These are phyloP conservation scores for Morinoia aosen DNA, from an alignment of 2,888 invertebrate species.

Conservation along the genomic window DNA sequence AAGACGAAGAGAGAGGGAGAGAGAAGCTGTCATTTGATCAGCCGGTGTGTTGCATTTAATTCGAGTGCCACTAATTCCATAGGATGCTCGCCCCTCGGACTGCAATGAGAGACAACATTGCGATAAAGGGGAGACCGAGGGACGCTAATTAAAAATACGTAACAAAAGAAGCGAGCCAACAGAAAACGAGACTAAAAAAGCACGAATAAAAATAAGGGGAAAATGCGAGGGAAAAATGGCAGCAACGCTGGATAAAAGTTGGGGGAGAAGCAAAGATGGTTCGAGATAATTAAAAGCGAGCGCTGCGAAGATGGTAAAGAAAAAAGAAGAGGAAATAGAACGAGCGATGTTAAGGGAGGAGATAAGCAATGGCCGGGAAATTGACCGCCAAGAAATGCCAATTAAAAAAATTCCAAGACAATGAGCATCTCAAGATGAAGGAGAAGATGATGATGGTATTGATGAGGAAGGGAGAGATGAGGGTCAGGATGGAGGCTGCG, in stretches of 20 bases:
- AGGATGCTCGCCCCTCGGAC: conserved; percentile 7
- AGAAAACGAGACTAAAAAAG: conserved; percentile 34
- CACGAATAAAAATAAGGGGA: conserved; percentile 23
- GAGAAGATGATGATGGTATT: background rate
- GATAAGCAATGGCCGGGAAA: conserved; percentile 37
- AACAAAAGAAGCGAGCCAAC: conserved; percentile 53
- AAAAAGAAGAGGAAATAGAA: background rate
- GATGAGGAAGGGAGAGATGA: background rate
- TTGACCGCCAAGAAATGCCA: conserved; percentile 22
- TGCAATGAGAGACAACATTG: conserved; percentile 50
- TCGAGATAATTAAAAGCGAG: conserved; percentile 38
- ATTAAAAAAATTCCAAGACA: conserved; percentile 24
- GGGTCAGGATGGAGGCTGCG: background rate
- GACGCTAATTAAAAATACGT: conserved; percentile 56
- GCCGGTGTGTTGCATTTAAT: conserved; percentile 9
- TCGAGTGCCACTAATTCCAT: conserved; percentile 49
- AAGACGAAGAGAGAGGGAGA: background rate
- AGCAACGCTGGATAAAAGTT: conserved; percentile 38
- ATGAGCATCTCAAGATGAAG: background rate
- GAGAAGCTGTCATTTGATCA: conserved; percentile 4
- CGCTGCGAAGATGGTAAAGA: conserved; percentile 4
- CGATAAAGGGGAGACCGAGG: conserved; percentile 45
- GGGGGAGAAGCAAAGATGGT: conserved; percentile 42
- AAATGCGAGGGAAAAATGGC: conserved; percentile 35
- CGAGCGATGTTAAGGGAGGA: conserved; percentile 24